phyloP scores from a whole-genome alignment of 2,888 invertebrate genomes.

The Panopea generosa region DNA sequence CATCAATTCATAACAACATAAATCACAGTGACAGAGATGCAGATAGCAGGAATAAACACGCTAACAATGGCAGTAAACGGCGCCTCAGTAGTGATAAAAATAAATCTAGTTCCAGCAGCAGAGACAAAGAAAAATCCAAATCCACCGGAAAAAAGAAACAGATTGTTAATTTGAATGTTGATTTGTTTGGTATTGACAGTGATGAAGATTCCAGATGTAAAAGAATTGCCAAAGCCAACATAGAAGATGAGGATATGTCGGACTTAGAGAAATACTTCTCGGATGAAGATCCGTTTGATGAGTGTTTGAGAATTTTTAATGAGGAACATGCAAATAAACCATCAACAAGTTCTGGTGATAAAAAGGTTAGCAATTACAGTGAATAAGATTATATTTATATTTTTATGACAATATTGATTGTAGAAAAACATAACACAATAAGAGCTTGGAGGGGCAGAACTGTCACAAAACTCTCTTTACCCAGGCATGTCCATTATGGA shows the following conservation, averaged over 20 bases:
- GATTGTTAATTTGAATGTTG: slow-evolving; percentile 68
- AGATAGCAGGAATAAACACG: too few relatives aligned
- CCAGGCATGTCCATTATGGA: too few relatives aligned
- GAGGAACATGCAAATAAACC: slow-evolving; percentile 86
- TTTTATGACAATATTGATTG: too few relatives aligned
- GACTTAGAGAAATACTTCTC: slow-evolving; percentile 69
- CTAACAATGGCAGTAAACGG: too few relatives aligned
- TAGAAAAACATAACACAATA: too few relatives aligned
- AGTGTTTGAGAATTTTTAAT: slow-evolving; percentile 95
- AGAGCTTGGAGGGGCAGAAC: too few relatives aligned
- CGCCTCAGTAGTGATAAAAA: neutral
- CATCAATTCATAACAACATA: neutral
- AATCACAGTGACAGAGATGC: too few relatives aligned
- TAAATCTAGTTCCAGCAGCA: neutral
- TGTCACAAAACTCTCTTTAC: too few relatives aligned
- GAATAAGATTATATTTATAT: too few relatives aligned
- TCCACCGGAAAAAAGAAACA: slow-evolving; percentile 52
- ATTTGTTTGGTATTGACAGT: slow-evolving; percentile 73
- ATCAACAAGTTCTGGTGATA: slow-evolving; percentile 42
- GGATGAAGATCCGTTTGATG: slow-evolving; percentile 90
- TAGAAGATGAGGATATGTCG: slow-evolving; percentile 33
- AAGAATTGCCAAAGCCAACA: slow-evolving; percentile 7
- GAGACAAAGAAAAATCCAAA: slow-evolving; percentile 10
- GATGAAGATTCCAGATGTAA: slow-evolving; percentile 44
- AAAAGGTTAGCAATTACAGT: slow-evolving; percentile 31